A percentile compares a stretch with the other conserved stretches of the same genome.
Evolutionary conservation across 2,113 vertebrate genomes (phyloP).

Genomic region (Sinocyclocheilus rhinocerous): DNA sequence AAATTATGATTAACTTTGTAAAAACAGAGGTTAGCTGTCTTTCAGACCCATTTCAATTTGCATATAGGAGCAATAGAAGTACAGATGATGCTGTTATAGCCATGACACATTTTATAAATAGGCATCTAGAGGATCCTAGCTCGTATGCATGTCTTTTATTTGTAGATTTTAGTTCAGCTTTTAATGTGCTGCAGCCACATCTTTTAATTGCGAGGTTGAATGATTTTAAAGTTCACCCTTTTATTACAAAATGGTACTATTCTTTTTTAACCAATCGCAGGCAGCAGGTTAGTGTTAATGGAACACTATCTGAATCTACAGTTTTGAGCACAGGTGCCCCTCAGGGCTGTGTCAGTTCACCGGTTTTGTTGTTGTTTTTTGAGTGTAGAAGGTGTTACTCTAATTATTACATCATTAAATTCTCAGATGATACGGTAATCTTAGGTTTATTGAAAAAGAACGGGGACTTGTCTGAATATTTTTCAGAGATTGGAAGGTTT

Average conservation of each 20-base stretch:
- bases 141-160: neutral
- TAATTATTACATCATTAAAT: neutral
- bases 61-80: neutral
- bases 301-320: neutral
- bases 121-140: neutral
- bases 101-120: neutral
- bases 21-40: neutral
- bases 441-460: neutral
- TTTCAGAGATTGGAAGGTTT: neutral
- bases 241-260: neutral
- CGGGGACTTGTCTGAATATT: neutral
- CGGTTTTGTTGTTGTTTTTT: neutral
- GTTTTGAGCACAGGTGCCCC: neutral
- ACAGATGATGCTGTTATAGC: neutral
- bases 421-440: neutral
- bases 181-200: neutral
- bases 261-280: neutral
- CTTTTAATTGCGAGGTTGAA: neutral
- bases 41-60: neutral
- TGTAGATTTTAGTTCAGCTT: neutral
- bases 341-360: neutral
- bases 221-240: neutral
- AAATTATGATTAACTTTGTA: neutral
- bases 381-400: neutral
- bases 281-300: slow-evolving; percentile 9